phyloP scores from a whole-genome alignment of 2,113 vertebrate species.

The Odontesthes bonariensis region DNA sequence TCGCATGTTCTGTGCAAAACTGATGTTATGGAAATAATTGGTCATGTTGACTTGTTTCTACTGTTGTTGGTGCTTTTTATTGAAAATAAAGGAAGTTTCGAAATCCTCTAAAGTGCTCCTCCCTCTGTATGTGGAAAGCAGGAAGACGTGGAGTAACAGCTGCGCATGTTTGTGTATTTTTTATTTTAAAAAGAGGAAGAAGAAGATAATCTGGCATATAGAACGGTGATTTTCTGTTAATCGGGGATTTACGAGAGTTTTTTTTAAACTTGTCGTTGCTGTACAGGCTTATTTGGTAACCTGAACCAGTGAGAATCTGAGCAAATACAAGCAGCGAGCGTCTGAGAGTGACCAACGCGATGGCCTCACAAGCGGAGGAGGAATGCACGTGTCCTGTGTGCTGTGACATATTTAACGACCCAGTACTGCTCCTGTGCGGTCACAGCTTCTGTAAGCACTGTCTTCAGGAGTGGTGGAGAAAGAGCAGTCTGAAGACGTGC shows the following conservation, averaged over 20 bases:
- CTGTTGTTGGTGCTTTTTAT: not conserved
- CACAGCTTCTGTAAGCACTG: conserved; percentile 64
- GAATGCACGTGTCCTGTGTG: conserved; percentile 16
- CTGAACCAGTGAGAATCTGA: accelerated
- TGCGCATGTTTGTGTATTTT: not conserved
- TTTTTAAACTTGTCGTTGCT: accelerated
- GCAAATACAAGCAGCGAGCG: accelerated
- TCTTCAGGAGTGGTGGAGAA: conserved; percentile 57
- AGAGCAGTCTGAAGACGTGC: conserved; percentile 17
- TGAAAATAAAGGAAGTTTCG: not conserved
- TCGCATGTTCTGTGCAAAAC: too few relatives aligned
- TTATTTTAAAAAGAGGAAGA: not conserved
- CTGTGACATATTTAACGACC: conserved; percentile 55
- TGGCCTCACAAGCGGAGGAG: conserved; percentile 5
- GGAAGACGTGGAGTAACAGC: not conserved
- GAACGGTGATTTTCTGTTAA: not conserved
- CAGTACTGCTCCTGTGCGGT: conserved; percentile 36
- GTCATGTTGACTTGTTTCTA: too few relatives aligned
- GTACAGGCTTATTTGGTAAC: too few relatives aligned
- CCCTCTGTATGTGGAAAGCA: not conserved
- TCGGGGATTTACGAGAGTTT: accelerated
- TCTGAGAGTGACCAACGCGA: not conserved
- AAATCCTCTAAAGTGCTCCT: not conserved
- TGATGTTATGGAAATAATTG: too few relatives aligned
- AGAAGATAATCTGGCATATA: not conserved